Evolutionary conservation across 2,797 vertebrate species (phyloP).

Genomic region (Chloroceryle amazona): DNA sequence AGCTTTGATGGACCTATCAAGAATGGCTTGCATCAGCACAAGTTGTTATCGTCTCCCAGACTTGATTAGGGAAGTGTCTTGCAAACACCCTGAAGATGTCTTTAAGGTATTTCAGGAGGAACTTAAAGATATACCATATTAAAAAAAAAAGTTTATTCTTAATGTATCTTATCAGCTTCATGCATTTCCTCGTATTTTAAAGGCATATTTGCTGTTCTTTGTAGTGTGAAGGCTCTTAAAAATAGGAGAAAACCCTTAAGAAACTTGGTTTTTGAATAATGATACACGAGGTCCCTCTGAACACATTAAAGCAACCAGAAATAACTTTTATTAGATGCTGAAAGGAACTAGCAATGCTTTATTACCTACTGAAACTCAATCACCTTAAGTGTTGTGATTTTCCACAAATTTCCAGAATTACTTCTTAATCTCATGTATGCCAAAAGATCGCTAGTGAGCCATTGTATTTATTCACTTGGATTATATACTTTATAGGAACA

Average conservation of each 20-base stretch:
- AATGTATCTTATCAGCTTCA: neutral
- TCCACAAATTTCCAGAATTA: neutral
- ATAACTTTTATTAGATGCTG: neutral
- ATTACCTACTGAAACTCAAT: neutral
- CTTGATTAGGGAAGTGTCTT: neutral
- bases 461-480: neutral
- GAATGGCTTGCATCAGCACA: neutral
- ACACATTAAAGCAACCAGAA: neutral
- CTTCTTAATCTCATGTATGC: neutral
- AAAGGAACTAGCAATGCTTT: neutral
- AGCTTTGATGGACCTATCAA: neutral
- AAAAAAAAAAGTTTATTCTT: neutral
- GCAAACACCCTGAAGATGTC: neutral
- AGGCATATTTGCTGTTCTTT: neutral
- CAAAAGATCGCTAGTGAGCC: neutral
- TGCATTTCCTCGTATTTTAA: neutral
- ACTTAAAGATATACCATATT: neutral
- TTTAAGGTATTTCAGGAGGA: neutral
- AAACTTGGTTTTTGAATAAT: neutral
- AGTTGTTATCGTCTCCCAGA: neutral
- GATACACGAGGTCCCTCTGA: neutral
- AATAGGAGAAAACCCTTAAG: neutral
- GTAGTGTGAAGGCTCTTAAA: neutral
- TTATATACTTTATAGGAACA: neutral
- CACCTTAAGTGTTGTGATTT: neutral